Evolutionary conservation across 2,113 vertebrate species (phyloP).

Genomic region (Thamnaconus septentrionalis): DNA sequence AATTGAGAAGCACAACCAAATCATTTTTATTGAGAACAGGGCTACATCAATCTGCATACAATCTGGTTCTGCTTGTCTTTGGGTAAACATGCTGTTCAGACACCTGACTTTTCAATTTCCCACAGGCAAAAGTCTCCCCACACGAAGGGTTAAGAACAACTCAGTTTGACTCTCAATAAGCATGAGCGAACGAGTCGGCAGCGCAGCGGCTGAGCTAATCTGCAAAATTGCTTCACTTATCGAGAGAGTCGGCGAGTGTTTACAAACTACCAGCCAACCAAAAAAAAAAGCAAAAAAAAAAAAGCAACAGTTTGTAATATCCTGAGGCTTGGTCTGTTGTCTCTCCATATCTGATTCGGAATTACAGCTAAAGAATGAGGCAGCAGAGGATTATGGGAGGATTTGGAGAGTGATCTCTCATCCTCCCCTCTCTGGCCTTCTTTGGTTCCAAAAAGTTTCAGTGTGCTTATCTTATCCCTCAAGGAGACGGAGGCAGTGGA

Average conservation of each 20-base stretch:
- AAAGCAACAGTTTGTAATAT: conserved; percentile 30
- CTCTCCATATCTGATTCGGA: conserved; percentile 47
- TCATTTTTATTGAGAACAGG: too few relatives aligned
- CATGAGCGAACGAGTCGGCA: too few relatives aligned
- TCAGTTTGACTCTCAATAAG: too few relatives aligned
- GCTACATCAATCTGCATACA: too few relatives aligned
- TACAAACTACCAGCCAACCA: neutral
- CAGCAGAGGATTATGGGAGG: conserved; percentile 48
- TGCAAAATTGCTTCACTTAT: conserved; percentile 7
- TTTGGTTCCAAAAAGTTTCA: conserved; percentile 46
- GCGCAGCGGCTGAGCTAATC: too few relatives aligned
- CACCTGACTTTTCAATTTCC: too few relatives aligned
- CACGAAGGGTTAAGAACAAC: too few relatives aligned
- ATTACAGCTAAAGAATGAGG: conserved; percentile 51
- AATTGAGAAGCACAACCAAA: too few relatives aligned
- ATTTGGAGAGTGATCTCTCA: conserved; percentile 47
- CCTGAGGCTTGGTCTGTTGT: conserved; percentile 15
- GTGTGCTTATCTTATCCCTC: conserved; percentile 43
- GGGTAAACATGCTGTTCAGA: too few relatives aligned
- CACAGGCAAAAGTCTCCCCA: too few relatives aligned
- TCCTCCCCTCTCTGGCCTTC: conserved; percentile 22
- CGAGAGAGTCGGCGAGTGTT: conserved; percentile 10
- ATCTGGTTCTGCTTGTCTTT: too few relatives aligned
- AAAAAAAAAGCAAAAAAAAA: conserved; percentile 8
- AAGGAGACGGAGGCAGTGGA: too few relatives aligned